Conservation (phyloP, 2,797 vertebrate species). For the Neopelma chrysocephalum region DNA sequence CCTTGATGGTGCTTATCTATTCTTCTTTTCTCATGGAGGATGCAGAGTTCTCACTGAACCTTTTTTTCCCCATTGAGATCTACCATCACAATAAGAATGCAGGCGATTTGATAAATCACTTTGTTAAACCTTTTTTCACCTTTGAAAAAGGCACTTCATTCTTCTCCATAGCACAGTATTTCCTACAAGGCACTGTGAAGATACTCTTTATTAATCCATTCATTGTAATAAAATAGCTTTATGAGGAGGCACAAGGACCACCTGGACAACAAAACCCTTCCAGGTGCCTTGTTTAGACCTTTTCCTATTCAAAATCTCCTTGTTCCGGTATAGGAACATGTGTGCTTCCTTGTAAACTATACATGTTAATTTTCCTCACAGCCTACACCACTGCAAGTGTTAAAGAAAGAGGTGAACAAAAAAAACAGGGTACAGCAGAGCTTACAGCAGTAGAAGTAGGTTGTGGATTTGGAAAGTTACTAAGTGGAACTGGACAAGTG, state of each 20-base stretch:
- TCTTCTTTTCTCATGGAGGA: neutral
- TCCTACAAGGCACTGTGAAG: neutral
- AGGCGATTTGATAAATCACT: neutral
- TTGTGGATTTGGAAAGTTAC: neutral
- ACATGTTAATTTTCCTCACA: neutral
- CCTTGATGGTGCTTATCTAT: neutral
- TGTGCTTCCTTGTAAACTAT: neutral
- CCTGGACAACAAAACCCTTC: neutral
- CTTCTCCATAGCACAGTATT: neutral
- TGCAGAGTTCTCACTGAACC: neutral
- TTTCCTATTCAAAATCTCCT: neutral
- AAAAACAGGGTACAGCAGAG: neutral
- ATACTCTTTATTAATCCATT: neutral
- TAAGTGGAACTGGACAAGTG: neutral
- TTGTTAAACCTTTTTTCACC: neutral
- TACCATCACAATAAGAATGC: neutral
- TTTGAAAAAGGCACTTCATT: neutral
- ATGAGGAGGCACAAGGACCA: neutral
- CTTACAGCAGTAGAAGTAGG: rapidly evolving
- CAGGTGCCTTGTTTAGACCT: neutral
- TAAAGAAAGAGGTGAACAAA: neutral
- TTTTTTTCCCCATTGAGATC: neutral
- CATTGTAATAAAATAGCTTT: neutral
- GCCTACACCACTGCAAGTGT: neutral
- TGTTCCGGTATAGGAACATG: neutral